phyloP scores from a whole-genome alignment of 2,113 vertebrate species.

The Tursiops truncatus region DNA sequence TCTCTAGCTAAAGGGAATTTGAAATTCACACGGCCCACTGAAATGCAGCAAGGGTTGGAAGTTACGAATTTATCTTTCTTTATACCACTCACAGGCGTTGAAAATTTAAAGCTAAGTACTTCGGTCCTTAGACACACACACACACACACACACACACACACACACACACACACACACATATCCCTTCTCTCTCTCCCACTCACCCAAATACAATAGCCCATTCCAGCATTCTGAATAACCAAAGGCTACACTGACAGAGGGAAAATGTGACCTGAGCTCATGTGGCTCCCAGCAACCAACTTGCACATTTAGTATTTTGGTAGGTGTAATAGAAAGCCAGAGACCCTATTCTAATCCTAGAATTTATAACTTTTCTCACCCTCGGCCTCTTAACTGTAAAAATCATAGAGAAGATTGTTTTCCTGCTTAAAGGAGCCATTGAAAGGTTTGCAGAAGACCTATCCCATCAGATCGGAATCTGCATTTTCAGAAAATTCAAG shows the following conservation, averaged over 20 bases:
- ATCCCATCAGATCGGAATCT: background rate
- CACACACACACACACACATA: background rate
- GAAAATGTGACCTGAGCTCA: background rate
- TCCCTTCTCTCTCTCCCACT: background rate
- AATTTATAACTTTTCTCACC: background rate
- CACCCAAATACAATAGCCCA: accelerated
- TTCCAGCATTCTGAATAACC: background rate
- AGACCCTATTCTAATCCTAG: background rate
- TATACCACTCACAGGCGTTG: background rate
- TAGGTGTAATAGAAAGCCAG: background rate
- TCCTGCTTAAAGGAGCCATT: background rate
- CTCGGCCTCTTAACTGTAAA: background rate
- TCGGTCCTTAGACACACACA: background rate
- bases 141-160: background rate
- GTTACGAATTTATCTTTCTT: background rate
- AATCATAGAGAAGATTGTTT: background rate
- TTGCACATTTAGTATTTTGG: background rate
- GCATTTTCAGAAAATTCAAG: background rate
- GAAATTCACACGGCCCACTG: background rate
- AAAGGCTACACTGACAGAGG: background rate
- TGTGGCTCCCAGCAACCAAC: background rate
- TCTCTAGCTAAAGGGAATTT: background rate
- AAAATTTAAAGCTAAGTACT: background rate
- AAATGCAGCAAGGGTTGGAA: background rate
- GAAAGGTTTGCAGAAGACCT: background rate